Percentiles rank a stretch among this genome's conserved stretches.
phyloP scores from a whole-genome alignment of 2,888 invertebrate genomes.

The Blomia tropicalis region DNA sequence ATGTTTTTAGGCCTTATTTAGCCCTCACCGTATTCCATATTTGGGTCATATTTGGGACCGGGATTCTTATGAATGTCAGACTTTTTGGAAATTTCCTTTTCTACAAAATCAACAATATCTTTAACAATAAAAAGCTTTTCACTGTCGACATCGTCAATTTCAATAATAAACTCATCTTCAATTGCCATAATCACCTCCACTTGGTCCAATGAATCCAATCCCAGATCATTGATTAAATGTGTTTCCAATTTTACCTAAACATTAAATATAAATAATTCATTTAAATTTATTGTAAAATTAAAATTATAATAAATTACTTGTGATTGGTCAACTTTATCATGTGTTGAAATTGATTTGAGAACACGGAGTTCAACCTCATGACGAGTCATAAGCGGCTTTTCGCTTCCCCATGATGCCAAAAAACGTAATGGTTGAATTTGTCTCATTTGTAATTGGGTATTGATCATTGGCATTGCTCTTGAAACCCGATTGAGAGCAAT shows the following conservation, averaged over 20 bases:
- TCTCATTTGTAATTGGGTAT: neutral
- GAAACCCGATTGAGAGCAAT: neutral
- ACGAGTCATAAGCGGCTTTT: neutral
- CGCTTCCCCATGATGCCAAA: conserved; percentile 14
- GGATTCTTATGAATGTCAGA: conserved; percentile 6
- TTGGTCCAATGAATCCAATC: conserved; percentile 26
- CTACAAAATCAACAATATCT: conserved; percentile 23
- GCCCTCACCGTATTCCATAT: conserved; percentile 4
- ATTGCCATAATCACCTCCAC: conserved; percentile 27
- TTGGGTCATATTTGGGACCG: neutral
- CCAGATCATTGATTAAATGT: conserved; percentile 21
- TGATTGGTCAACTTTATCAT: conserved; percentile 19
- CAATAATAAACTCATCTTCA: conserved; percentile 27
- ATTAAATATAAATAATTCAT: neutral
- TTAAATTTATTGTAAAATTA: neutral
- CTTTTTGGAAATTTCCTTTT: neutral
- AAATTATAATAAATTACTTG: neutral
- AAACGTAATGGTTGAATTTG: neutral
- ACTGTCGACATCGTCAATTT: conserved; percentile 27
- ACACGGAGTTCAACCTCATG: conserved; percentile 19
- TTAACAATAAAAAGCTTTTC: conserved; percentile 26
- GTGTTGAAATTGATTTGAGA: neutral
- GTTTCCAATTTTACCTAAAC: neutral
- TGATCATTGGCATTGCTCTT: neutral
- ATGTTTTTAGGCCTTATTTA: no score